Evolutionary conservation across 2,113 vertebrate species (phyloP).

Genomic region (Bagarius yarrelli): DNA sequence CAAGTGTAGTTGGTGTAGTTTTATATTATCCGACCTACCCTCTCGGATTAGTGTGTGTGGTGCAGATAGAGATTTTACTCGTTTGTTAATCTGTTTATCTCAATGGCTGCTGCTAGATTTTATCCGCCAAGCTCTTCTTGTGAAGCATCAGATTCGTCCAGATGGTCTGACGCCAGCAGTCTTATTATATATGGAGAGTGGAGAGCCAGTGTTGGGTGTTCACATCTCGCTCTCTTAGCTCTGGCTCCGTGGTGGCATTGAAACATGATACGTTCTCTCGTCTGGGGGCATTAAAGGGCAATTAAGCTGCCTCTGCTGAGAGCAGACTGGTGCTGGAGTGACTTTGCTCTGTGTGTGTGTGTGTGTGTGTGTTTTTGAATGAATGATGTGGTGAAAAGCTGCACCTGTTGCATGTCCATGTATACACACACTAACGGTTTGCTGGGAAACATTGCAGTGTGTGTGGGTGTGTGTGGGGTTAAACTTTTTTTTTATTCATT

Average conservation of each 20-base stretch:
- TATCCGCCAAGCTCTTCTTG: background rate
- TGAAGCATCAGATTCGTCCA: background rate
- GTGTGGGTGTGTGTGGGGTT: background rate
- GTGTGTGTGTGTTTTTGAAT: background rate
- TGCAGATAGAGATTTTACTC: background rate
- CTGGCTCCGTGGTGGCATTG: background rate
- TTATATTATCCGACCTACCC: too few relatives aligned
- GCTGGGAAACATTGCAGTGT: background rate
- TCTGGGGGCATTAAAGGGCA: conserved; percentile 39
- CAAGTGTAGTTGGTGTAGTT: too few relatives aligned
- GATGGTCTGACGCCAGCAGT: background rate
- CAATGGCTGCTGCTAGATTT: background rate
- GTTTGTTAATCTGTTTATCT: background rate
- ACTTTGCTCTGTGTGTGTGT: background rate
- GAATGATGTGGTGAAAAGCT: background rate
- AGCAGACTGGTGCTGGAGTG: background rate
- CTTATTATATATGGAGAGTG: conserved; percentile 6
- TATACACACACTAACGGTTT: background rate
- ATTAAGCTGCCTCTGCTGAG: conserved; percentile 33
- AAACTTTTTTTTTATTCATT: background rate
- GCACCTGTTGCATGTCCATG: conserved; percentile 21
- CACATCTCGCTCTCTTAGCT: conserved; percentile 5
- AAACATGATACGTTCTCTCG: conserved; percentile 25
- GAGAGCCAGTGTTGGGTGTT: conserved; percentile 21
- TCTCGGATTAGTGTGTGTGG: too few relatives aligned